Evolutionary conservation across 2,888 invertebrate genomes (phyloP).

Genomic region (Nebria salina): DNA sequence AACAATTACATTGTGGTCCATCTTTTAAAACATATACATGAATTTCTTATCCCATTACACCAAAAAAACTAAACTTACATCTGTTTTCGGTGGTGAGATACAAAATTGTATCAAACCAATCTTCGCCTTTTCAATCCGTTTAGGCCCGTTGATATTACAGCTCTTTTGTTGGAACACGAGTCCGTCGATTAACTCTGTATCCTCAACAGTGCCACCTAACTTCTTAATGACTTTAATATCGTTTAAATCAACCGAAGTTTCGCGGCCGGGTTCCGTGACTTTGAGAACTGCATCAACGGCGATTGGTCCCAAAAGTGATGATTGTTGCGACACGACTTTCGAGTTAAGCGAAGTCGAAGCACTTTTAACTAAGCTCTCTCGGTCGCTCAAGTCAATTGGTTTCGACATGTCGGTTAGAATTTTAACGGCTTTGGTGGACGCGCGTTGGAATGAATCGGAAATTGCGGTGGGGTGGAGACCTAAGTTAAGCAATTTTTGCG

Average conservation of each 20-base stretch:
- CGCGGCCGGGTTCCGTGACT: slow-evolving; percentile 75
- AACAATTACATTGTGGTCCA: slow-evolving; percentile 95
- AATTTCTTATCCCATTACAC: neutral
- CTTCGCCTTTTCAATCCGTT: slow-evolving; percentile 95
- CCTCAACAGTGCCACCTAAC: slow-evolving; percentile 96
- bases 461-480: slow-evolving; percentile 98
- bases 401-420: slow-evolving; percentile 86
- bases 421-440: slow-evolving; percentile 76
- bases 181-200: slow-evolving; percentile 95
- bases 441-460: slow-evolving; percentile 95
- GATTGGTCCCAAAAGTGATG: slow-evolving; percentile 92
- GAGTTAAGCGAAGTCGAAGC: slow-evolving; percentile 99
- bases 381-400: slow-evolving; percentile 86
- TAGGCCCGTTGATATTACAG: slow-evolving; percentile 90
- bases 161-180: slow-evolving; percentile 92
- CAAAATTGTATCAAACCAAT: slow-evolving; percentile 99
- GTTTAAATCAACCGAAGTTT: slow-evolving; percentile 84
- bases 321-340: slow-evolving; percentile 98
- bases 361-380: slow-evolving; percentile 88
- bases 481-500: slow-evolving; percentile 88
- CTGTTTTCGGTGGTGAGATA: slow-evolving; percentile 99
- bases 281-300: slow-evolving; percentile 97
- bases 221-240: slow-evolving; percentile 98
- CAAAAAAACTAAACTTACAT: slow-evolving; percentile 70
- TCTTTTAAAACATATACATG: slow-evolving; percentile 64